A percentile compares a stretch with the other conserved stretches of the same genome.
Evolutionary conservation across 2,113 vertebrate species (phyloP).

Genomic region (Haemorhous mexicanus): DNA sequence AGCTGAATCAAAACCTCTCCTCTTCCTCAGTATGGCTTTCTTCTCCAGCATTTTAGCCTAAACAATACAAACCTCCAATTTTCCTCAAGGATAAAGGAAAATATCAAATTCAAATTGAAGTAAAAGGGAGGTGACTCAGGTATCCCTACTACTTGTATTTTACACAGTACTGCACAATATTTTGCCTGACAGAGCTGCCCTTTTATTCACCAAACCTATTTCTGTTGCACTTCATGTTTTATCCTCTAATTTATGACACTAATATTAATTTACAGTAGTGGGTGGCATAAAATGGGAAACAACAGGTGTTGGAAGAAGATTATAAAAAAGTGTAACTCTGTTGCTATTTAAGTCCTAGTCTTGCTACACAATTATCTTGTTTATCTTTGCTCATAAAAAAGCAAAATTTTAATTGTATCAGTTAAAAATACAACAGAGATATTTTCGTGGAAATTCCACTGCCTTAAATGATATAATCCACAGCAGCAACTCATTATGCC

Average conservation of each 20-base stretch:
- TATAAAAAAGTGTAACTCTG: too few species aligned
- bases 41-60: slow-evolving; percentile 31
- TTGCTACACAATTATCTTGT: not conserved
- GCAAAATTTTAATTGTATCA: not conserved
- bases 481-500: not conserved
- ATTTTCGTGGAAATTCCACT: not conserved
- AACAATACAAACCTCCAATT: not conserved
- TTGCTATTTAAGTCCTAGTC: not conserved
- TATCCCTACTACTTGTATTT: not conserved
- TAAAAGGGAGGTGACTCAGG: not conserved
- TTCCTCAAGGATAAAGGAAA: not conserved
- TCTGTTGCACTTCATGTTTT: not conserved
- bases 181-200: not conserved
- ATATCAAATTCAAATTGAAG: not conserved
- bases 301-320: not conserved
- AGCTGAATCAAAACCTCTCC: slow-evolving; percentile 43
- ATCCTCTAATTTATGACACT: not conserved
- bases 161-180: not conserved
- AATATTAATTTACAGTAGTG: not conserved
- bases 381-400: not conserved
- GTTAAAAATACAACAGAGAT: not conserved
- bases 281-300: not conserved
- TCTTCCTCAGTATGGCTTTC: slow-evolving; percentile 21
- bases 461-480: not conserved
- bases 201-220: not conserved